phyloP scores from a whole-genome alignment of 2,888 invertebrate species.

The Aethes cnicana region DNA sequence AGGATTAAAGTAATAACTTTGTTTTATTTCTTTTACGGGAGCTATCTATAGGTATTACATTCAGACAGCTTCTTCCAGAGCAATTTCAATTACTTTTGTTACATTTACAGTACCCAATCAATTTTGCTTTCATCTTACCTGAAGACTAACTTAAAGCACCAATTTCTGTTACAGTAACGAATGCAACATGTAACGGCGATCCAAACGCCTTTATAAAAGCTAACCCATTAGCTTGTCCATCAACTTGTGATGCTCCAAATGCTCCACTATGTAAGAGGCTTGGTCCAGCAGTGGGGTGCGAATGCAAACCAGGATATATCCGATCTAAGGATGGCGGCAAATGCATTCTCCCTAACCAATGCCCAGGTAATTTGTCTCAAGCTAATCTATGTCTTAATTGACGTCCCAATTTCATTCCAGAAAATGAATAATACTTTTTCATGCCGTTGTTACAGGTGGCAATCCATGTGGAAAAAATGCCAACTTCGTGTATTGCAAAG shows the following conservation, averaged over 20 bases:
- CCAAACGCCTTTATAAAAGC: slow-evolving; percentile 18
- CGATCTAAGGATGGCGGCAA: background rate
- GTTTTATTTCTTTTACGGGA: too few relatives aligned
- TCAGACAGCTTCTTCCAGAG: too few relatives aligned
- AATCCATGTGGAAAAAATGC: slow-evolving; percentile 49
- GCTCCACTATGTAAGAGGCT: slow-evolving; percentile 9
- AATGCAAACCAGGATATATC: slow-evolving; percentile 21
- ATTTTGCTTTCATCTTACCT: too few relatives aligned
- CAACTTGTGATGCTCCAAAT: slow-evolving; percentile 11
- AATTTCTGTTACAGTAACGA: too few relatives aligned
- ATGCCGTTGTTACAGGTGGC: slow-evolving; percentile 47
- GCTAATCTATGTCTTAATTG: too few relatives aligned
- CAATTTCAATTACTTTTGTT: too few relatives aligned
- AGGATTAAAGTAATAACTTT: too few relatives aligned
- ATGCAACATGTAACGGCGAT: slow-evolving; percentile 27
- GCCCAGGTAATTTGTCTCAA: slow-evolving; percentile 10
- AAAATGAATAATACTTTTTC: too few relatives aligned
- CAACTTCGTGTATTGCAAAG: slow-evolving; percentile 45
- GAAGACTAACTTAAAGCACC: too few relatives aligned
- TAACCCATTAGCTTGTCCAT: slow-evolving; percentile 19
- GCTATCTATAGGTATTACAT: too few relatives aligned
- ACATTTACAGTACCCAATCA: too few relatives aligned
- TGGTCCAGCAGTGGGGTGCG: slow-evolving; percentile 14
- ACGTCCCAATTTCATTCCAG: too few relatives aligned
- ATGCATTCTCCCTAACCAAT: slow-evolving; percentile 21